Evolutionary conservation across 2,797 vertebrate species (phyloP), one percentile per base, ranked within the genome.

Genomic region (Chelidonichthys spinosus): DNA sequence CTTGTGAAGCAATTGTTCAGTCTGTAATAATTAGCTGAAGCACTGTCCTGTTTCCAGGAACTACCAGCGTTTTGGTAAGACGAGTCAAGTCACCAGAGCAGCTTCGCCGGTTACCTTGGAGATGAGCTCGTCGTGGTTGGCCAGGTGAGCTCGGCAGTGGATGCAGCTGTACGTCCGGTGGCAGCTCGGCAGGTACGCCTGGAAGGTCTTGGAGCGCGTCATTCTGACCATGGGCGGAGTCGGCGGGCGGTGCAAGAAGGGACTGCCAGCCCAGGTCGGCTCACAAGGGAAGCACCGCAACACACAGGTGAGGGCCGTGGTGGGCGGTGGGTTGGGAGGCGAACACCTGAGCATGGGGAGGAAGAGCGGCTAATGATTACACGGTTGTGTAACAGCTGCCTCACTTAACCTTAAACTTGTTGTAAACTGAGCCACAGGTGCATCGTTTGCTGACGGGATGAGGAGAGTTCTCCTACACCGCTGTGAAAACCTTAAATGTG

Each of bases 251-350:
- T 97, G 97, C 98, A 98, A 92, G 94, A 97, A 96, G 85, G 95
- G 95, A 95, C 97, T 97, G 92, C 96, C 97, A 87, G 97, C 96
- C 86, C 98, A 99, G 95, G 96, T 97, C 14, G 98, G 98, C 95
- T 99, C 98, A 94, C 98, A 98, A 82, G 97, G 98, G 95, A 99
- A 99, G 94, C 98, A 99, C 90, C 97, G 98, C 94, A 99, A 95
- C 92, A 99, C 98, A 90, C 98, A 99, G 95, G 98, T 99, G 95
- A 99, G 98, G 96, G 98, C 98, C 97, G 97, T 99, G 98, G 95
- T 98, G 95, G 96, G 95, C 90, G 94, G 95, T 92, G 91, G 95
- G 93, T 71, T 91, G 97, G 97, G 97, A 96, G 96, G 95, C 95
- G 85, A 92, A 94, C 92, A 95, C 94, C 95, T 96, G 91, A 55